These are phyloP conservation scores for Chymomyza costata DNA, from an alignment of 1,140 invertebrate species.

Conservation along the genomic window DNA sequence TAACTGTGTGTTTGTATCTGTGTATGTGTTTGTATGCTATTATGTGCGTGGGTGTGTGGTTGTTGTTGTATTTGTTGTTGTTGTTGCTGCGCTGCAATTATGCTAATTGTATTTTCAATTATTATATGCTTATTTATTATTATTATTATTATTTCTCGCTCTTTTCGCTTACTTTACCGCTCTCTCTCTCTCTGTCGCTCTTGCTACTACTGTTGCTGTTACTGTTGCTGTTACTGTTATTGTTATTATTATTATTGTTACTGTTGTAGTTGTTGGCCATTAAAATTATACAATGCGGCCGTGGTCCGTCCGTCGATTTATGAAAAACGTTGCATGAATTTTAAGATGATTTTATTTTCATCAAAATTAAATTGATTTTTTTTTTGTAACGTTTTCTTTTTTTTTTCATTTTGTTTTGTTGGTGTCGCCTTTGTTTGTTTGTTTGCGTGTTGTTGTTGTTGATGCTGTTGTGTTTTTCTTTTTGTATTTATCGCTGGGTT, in stretches of 20 bases:
- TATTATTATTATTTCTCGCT: constrained; percentile 65
- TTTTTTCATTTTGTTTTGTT: neutral
- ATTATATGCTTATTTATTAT: constrained; percentile 70
- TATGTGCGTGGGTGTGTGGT: constrained; percentile 12
- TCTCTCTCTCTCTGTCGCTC: neutral
- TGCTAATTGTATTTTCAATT: constrained; percentile 70
- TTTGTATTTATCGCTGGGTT: no score
- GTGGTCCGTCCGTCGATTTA: constrained; percentile 37
- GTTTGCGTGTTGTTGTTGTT: neutral
- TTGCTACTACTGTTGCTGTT: constrained; percentile 13
- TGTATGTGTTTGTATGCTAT: no score
- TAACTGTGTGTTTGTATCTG: no score
- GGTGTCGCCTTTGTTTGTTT: neutral
- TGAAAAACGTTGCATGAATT: constrained; percentile 58
- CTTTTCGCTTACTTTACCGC: no score
- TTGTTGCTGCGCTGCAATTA: constrained; percentile 42
- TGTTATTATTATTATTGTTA: constrained; percentile 14
- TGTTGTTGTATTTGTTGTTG: constrained; percentile 2
- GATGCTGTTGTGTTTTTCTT: no score
- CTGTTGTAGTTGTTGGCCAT: constrained; percentile 32
- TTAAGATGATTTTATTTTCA: constrained; percentile 61
- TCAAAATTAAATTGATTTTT: constrained; percentile 64
- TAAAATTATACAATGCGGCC: constrained; percentile 56
- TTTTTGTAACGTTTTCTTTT: neutral
- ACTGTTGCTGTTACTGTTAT: constrained; percentile 18